Conservation (phyloP, 1,140 invertebrate genomes). For the Drosophila mayri region DNA sequence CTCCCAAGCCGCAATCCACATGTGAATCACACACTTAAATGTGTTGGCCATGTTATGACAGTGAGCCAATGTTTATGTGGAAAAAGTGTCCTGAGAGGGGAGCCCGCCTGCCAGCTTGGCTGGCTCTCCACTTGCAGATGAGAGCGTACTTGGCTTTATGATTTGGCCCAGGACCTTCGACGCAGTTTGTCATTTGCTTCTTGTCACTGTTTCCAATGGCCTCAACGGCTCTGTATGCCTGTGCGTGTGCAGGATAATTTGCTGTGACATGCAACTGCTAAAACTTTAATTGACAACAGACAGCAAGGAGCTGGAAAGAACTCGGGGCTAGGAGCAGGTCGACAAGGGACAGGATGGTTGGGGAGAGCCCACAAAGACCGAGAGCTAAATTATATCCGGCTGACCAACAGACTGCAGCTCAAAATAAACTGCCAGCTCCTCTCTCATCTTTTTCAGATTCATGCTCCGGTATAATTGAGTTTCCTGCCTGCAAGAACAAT, state of each 20-base stretch:
- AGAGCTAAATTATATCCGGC: conserved; percentile 23
- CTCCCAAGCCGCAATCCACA: conserved; percentile 41
- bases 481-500: conserved; percentile 45
- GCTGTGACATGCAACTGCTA: conserved; percentile 70
- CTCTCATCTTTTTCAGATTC: conserved; percentile 36
- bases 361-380: conserved; percentile 15
- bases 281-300: conserved; percentile 71
- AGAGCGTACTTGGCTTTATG: conserved; percentile 47
- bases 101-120: conserved; percentile 3
- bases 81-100: conserved; percentile 38
- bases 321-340: not conserved
- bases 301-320: not conserved
- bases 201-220: conserved; percentile 31
- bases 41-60: conserved; percentile 51
- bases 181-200: conserved; percentile 44
- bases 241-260: conserved; percentile 64
- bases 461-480: conserved; percentile 42
- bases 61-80: conserved; percentile 58
- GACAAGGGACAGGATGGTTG: conserved; percentile 7
- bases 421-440: conserved; percentile 13
- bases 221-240: conserved; percentile 10
- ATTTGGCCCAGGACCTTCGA: conserved; percentile 36
- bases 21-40: conserved; percentile 62
- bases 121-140: conserved; percentile 44
- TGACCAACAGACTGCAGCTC: conserved; percentile 4